A percentile compares a stretch with the other conserved stretches of the same genome.
These are phyloP conservation scores for Mastacembelus armatus DNA, from an alignment of 2,797 vertebrate genomes.

Conservation along the genomic window DNA sequence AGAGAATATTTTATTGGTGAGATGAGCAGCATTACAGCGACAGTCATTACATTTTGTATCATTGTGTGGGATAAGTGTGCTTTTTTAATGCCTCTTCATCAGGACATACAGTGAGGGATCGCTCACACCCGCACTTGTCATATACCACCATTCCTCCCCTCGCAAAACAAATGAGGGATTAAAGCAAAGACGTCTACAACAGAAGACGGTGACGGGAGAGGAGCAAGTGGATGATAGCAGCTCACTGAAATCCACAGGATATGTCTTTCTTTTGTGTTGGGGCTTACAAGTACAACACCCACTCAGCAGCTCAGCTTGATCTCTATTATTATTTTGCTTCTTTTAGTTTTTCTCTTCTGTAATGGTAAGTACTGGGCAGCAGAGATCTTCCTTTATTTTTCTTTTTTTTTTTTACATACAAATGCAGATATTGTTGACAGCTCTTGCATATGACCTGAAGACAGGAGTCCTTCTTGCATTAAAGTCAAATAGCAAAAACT, in stretches of 20 bases:
- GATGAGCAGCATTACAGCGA: conserved; percentile 4
- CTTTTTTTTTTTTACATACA: conserved; percentile 1
- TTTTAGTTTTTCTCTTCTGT: conserved; percentile 8
- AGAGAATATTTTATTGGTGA: conserved; percentile 46
- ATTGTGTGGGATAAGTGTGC: conserved; percentile 16
- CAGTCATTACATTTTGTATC: conserved; percentile 27
- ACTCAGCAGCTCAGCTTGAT: conserved; percentile 50
- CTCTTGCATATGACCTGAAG: background rate
- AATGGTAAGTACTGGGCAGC: conserved; percentile 48
- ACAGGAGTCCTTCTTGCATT: background rate
- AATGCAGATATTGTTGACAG: background rate
- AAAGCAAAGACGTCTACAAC: conserved; percentile 56
- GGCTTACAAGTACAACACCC: conserved; percentile 63
- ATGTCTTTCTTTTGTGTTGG: conserved; percentile 60
- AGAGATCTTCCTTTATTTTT: conserved; percentile 24
- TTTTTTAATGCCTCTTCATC: conserved; percentile 38
- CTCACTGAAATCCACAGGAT: conserved; percentile 64
- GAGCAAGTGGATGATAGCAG: conserved; percentile 66
- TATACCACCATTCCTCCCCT: conserved; percentile 10
- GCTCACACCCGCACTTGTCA: conserved; percentile 35
- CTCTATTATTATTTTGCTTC: conserved; percentile 34
- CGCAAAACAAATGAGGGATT: conserved; percentile 70
- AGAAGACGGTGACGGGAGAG: conserved; percentile 46
- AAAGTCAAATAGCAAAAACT: conserved; percentile 8
- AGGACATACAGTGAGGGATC: conserved; percentile 32